Percentiles rank a stretch among this genome's conserved stretches.
Evolutionary conservation across 1,140 invertebrate genomes (phyloP).

Genomic region (Trinorchestia longiramus): DNA sequence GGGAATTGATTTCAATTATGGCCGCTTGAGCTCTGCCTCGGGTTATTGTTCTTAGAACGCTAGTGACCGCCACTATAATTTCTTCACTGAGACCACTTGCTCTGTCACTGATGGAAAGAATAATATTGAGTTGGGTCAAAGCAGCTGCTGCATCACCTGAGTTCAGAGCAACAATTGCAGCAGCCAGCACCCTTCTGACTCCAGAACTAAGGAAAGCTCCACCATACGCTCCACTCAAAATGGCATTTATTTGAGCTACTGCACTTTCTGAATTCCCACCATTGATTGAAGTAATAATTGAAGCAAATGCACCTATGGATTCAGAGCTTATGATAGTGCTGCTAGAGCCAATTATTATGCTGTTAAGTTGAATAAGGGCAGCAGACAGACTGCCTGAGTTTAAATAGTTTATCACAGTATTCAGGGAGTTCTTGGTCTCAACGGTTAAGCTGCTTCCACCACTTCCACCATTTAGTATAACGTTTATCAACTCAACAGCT

Average conservation of each 20-base stretch:
- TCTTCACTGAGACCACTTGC: neutral
- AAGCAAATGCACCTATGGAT: neutral
- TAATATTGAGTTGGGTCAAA: neutral
- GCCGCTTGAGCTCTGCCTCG: neutral
- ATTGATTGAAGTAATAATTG: neutral
- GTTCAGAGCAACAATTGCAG: neutral
- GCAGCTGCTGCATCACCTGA: neutral
- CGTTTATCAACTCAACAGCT: neutral
- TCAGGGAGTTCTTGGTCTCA: neutral
- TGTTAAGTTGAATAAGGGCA: neutral
- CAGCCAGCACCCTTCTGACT: neutral
- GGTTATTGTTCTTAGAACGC: neutral
- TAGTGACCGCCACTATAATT: neutral
- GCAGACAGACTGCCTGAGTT: neutral
- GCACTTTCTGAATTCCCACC: neutral
- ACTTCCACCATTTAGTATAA: neutral
- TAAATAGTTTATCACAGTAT: neutral
- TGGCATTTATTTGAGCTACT: neutral
- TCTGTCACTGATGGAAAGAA: neutral
- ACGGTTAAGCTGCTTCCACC: neutral
- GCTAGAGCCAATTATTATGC: neutral
- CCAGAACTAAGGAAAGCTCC: neutral
- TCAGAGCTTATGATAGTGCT: neutral
- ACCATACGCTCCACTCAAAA: neutral
- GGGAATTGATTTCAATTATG: neutral